phyloP scores from a whole-genome alignment of 2,888 invertebrate genomes.

The Acanthosepion lycidas region DNA sequence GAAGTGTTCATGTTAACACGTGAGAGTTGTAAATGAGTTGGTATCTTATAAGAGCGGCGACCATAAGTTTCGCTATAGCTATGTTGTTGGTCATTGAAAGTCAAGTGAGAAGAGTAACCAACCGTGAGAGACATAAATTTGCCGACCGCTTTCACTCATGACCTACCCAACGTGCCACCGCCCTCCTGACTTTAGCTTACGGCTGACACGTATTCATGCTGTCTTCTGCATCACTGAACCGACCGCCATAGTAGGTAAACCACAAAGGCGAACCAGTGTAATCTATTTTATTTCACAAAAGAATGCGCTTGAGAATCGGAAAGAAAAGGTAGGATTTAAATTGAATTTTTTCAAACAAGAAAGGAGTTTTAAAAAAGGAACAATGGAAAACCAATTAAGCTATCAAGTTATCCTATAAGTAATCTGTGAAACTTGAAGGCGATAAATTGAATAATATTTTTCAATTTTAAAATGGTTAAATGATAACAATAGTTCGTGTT shows the following conservation, averaged over 20 bases:
- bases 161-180: not conserved
- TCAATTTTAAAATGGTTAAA: too few relatives aligned
- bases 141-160: not conserved
- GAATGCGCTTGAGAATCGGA: not conserved
- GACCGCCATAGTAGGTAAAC: not conserved
- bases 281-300: not conserved
- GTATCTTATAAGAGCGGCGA: not conserved
- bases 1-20: not conserved
- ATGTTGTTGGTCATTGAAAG: not conserved
- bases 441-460: not conserved
- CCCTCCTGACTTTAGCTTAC: not conserved
- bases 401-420: not conserved
- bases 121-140: constrained; percentile 5
- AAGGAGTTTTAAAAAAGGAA: not conserved
- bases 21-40: not conserved
- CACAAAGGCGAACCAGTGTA: not conserved
- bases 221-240: not conserved
- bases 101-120: not conserved
- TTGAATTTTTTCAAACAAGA: not conserved
- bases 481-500: too few relatives aligned
- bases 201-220: not conserved
- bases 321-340: not conserved
- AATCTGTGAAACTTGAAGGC: not conserved
- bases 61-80: not conserved
- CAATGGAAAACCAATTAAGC: not conserved